Conservation (phyloP, 2,797 vertebrate genomes). For the Myripristis jacobus region DNA sequence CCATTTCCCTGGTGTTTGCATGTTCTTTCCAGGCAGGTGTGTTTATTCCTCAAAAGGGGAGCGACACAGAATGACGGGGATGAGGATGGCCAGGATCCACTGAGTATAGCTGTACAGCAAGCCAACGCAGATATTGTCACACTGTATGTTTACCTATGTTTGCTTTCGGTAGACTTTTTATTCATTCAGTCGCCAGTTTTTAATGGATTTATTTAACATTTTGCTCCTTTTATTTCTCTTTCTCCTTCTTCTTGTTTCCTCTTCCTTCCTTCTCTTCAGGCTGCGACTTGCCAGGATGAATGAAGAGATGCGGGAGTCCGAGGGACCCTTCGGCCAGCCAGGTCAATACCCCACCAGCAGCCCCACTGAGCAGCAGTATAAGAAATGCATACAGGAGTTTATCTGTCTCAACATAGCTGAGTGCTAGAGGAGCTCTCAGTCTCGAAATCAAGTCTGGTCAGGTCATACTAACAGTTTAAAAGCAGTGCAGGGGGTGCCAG, state of each 20-base stretch:
- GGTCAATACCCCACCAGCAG: conserved; percentile 93
- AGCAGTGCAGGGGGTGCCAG: conserved; percentile 55
- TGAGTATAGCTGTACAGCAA: conserved; percentile 94
- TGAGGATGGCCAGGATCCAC: conserved; percentile 91
- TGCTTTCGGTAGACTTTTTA: background rate
- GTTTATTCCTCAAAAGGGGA: conserved; percentile 95
- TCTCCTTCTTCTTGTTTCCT: background rate
- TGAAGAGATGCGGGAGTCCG: conserved; percentile 97
- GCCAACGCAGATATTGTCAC: conserved; percentile 98
- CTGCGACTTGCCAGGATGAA: conserved; percentile 97
- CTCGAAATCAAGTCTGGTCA: conserved; percentile 21
- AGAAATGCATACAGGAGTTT: conserved; percentile 98
- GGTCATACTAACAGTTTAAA: conserved; percentile 6
- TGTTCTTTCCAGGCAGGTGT: conserved; percentile 90
- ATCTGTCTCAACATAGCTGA: conserved; percentile 95
- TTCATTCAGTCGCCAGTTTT: background rate
- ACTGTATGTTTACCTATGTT: conserved; percentile 82
- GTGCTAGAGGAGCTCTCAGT: conserved; percentile 82
- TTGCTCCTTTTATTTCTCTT: background rate
- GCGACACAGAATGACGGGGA: conserved; percentile 92
- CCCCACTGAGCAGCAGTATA: conserved; percentile 97
- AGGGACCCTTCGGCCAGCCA: conserved; percentile 92
- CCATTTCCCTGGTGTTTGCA: background rate
- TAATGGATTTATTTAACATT: background rate
- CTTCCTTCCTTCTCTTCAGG: conserved; percentile 73